Base-by-base conservation (phyloP, 1,140 invertebrate genomes). In the Anastrepha ludens region DNA sequence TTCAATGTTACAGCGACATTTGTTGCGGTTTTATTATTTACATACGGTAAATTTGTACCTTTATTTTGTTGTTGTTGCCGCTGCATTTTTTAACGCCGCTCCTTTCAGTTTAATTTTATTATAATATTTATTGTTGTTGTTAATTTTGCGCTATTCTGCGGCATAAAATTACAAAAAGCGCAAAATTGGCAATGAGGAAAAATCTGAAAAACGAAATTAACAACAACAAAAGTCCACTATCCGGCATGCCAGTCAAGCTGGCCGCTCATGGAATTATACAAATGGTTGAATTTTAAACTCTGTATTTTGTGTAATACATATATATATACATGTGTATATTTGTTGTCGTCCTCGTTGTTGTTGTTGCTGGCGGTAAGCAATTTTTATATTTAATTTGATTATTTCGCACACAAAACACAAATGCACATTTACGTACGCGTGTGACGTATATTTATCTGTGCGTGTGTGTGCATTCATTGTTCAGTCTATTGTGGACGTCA, bases 21-120 rank as follows among this genome's bases (percentile, higher is more conserved):
- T 55, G 74, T 81, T 81, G 74, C 50, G 74, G 74, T 81, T 81
- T 81, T 81, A 81, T 81, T 81, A 81, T 81, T 81, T 81, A 81
- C 74, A 81, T 55, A 81, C 74, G 47, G 8, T 81, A 17, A 20
- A 7, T 50, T 65, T 60, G 47, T 86, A 65, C 81, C 62, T 47
- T 39, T 13, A 62, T 87, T 55, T 70, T 70, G 39, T 87, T 78
- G 90, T 91, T 89, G 90, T 89, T 89, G 88, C 20, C 3, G 74
- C 13, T 13, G 15, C 74, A 81, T 81, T 89, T 88, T 85, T 67
- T 85, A 78, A 78, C 81, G 78, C 58, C 60, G 87, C 85, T 58
- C 47, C 74, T 81, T 81, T 81, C 20, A 55, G 47, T 29, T 81
- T 50, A 55, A 81, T 81, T 81, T 81, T 58, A 55, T 9, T 81